These are phyloP conservation scores for Oreonectes daqikongensis DNA, from an alignment of 2,797 vertebrate species.

Conservation along the genomic window DNA sequence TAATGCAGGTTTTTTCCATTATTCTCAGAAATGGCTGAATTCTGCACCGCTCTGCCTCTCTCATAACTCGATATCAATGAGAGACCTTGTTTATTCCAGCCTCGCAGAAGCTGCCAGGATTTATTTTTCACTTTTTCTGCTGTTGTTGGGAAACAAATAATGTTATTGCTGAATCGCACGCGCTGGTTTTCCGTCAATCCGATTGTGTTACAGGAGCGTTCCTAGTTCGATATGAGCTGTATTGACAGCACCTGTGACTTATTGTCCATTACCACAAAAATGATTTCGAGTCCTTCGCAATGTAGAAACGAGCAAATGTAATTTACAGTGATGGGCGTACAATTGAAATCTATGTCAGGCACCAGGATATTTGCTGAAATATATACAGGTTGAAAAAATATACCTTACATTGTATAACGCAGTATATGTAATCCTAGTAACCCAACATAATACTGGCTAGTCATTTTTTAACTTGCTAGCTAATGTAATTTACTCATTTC, in stretches of 20 bases:
- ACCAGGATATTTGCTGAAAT: background rate
- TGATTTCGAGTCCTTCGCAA: background rate
- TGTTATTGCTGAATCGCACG: conserved; percentile 20
- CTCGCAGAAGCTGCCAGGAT: background rate
- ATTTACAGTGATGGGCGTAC: background rate
- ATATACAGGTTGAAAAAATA: background rate
- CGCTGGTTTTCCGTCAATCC: background rate
- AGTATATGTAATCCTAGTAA: too few relatives aligned
- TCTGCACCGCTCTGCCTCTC: background rate
- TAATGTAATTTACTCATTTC: too few relatives aligned
- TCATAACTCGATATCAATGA: conserved; percentile 17
- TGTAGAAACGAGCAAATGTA: background rate
- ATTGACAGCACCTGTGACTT: background rate
- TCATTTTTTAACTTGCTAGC: too few relatives aligned
- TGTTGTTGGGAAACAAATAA: conserved; percentile 24
- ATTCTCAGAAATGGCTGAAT: background rate
- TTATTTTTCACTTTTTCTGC: conserved; percentile 26
- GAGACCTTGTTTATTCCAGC: conserved; percentile 22
- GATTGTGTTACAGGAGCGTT: background rate
- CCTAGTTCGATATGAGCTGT: conserved; percentile 21
- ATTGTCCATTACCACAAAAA: conserved; percentile 9
- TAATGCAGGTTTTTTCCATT: background rate
- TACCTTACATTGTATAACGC: background rate
- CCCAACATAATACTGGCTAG: too few relatives aligned
- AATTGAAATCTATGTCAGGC: background rate